Evolutionary conservation across 2,113 vertebrate species (phyloP).

Genomic region (Eudyptes chrysolophus): DNA sequence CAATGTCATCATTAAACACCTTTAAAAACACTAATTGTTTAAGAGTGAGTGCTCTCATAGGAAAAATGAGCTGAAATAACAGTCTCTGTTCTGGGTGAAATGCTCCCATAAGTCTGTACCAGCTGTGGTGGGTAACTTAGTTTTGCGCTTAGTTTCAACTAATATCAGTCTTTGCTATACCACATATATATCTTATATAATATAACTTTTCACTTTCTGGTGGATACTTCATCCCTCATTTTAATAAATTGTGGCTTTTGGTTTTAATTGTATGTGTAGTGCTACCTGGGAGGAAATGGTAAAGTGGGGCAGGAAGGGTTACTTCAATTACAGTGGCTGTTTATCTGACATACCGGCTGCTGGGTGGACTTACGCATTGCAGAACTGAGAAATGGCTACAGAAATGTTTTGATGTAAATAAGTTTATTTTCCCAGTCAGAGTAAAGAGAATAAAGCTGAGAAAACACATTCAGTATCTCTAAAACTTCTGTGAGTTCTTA

Average conservation of each 20-base stretch:
- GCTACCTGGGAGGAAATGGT: neutral
- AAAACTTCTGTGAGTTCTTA: neutral
- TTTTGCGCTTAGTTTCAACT: neutral
- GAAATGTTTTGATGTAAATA: neutral
- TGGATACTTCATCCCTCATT: neutral
- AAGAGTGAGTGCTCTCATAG: neutral
- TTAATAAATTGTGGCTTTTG: neutral
- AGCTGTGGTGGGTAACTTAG: neutral
- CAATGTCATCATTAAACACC: neutral
- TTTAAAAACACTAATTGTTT: neutral
- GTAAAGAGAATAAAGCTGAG: neutral
- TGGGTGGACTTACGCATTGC: neutral
- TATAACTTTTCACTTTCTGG: neutral
- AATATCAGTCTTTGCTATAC: neutral
- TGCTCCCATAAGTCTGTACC: fast-evolving
- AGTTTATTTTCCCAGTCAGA: neutral
- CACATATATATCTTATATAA: neutral
- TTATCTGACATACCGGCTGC: neutral
- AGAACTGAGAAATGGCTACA: neutral
- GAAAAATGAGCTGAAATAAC: neutral
- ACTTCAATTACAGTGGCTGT: neutral
- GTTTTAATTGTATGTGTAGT: neutral
- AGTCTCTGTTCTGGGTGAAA: neutral
- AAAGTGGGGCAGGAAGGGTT: neutral
- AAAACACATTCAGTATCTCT: neutral